Percentiles rank a stretch among this genome's conserved stretches.
Evolutionary conservation across 1,140 invertebrate species (phyloP).

Genomic region (Saccostrea echinata): DNA sequence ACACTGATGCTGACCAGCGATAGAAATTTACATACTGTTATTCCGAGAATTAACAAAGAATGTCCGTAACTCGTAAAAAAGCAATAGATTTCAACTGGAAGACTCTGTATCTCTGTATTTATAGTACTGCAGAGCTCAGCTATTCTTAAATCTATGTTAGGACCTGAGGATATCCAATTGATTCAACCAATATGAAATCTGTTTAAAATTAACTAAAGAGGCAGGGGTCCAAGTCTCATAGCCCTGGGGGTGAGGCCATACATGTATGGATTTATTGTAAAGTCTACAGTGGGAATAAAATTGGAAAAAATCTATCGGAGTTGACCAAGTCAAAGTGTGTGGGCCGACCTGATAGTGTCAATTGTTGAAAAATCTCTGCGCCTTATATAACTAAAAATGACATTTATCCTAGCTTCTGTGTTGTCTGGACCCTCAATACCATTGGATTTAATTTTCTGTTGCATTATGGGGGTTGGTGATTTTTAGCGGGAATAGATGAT

Average conservation of each 20-base stretch:
- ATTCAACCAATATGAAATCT: not conserved
- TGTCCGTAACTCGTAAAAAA: not conserved
- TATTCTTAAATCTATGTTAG: not conserved
- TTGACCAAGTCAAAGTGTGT: not conserved
- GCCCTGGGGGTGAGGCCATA: not conserved
- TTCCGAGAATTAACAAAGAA: not conserved
- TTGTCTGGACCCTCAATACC: not conserved
- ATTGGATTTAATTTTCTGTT: not conserved
- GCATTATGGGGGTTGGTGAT: not conserved
- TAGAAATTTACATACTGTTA: slow-evolving; percentile 6
- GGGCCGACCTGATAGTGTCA: slow-evolving; percentile 1
- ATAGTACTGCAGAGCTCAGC: not conserved
- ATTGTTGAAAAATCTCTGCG: not conserved
- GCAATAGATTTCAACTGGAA: not conserved
- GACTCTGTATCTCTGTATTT: not conserved
- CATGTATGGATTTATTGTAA: not conserved
- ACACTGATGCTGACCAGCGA: not conserved
- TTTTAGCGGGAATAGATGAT: slow-evolving; percentile 31
- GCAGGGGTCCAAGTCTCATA: not conserved
- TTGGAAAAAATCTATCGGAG: not conserved
- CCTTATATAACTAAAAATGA: not conserved
- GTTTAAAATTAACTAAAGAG: not conserved
- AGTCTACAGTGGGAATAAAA: not conserved
- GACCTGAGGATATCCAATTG: not conserved
- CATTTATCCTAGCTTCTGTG: not conserved